phyloP scores from a whole-genome alignment of 2,797 vertebrate genomes.

The Arctocebus calabarensis region DNA sequence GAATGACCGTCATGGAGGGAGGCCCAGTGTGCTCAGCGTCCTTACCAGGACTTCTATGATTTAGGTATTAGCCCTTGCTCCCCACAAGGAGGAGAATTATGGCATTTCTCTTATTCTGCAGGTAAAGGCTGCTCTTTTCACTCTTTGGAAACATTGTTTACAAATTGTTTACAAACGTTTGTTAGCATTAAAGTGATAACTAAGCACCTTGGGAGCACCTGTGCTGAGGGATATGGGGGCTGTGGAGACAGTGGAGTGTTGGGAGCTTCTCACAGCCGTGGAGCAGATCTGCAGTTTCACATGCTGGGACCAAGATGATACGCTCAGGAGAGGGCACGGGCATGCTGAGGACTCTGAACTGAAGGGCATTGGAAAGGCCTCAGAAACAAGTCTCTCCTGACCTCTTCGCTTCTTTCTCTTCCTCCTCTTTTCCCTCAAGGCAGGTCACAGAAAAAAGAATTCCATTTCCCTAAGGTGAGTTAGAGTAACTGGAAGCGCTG shows the following conservation, averaged over 20 bases:
- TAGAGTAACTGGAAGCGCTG: neutral
- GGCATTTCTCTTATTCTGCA: neutral
- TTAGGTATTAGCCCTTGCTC: neutral
- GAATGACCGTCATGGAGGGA: neutral
- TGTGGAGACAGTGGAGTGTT: neutral
- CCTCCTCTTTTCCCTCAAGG: neutral
- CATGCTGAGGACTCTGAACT: neutral
- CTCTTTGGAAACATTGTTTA: neutral
- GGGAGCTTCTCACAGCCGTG: neutral
- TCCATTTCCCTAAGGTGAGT: neutral
- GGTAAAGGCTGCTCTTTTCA: neutral
- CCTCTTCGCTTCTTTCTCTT: neutral
- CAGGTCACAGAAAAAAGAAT: neutral
- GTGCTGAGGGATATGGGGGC: neutral
- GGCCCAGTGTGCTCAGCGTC: fast-evolving
- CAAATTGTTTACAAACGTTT: neutral
- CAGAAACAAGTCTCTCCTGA: neutral
- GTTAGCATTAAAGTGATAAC: neutral
- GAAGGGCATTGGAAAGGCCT: neutral
- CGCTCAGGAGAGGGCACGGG: neutral
- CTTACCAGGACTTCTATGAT: neutral
- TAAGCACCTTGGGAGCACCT: neutral
- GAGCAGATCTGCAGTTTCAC: neutral
- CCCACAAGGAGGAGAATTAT: neutral
- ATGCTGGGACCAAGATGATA: neutral